A percentile compares a stretch with the other conserved stretches of the same genome.
Conservation (phyloP, 2,888 invertebrate species). For the Osedax frankpressi region DNA sequence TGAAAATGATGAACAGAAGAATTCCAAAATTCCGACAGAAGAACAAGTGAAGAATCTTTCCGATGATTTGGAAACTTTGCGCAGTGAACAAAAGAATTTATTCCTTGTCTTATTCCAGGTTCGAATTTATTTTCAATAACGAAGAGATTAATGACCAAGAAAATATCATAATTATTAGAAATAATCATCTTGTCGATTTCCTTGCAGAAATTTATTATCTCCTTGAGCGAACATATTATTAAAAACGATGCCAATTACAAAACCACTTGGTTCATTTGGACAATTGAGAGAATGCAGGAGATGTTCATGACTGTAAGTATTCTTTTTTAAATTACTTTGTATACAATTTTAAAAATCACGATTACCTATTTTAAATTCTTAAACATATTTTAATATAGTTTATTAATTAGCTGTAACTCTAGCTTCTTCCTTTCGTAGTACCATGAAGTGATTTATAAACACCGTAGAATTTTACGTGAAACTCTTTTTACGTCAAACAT, state of each 20-base stretch:
- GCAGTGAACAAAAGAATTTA: constrained; percentile 88
- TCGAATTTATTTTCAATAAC: constrained; percentile 15
- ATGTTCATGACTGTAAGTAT: constrained; percentile 73
- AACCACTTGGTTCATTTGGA: constrained; percentile 92
- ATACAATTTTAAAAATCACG: background rate
- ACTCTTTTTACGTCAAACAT: constrained; percentile 88
- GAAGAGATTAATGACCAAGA: background rate
- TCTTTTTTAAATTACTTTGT: background rate
- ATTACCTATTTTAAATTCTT: background rate
- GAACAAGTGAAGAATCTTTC: constrained; percentile 89
- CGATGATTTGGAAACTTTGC: constrained; percentile 79
- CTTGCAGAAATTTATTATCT: constrained; percentile 84
- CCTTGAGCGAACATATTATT: constrained; percentile 85
- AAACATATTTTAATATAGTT: background rate
- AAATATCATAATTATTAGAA: too few relatives aligned
- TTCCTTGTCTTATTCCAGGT: constrained; percentile 90
- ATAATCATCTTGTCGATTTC: too few relatives aligned
- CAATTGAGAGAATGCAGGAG: constrained; percentile 81
- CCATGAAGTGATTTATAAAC: constrained; percentile 90
- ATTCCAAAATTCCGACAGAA: too few relatives aligned
- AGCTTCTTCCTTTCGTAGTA: constrained; percentile 57
- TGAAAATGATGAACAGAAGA: constrained; percentile 82
- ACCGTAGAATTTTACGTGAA: constrained; percentile 84
- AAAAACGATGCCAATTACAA: constrained; percentile 81
- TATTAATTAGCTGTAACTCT: background rate